phyloP scores from a whole-genome alignment of 2,797 vertebrate species.

The Acanthiza pusilla region DNA sequence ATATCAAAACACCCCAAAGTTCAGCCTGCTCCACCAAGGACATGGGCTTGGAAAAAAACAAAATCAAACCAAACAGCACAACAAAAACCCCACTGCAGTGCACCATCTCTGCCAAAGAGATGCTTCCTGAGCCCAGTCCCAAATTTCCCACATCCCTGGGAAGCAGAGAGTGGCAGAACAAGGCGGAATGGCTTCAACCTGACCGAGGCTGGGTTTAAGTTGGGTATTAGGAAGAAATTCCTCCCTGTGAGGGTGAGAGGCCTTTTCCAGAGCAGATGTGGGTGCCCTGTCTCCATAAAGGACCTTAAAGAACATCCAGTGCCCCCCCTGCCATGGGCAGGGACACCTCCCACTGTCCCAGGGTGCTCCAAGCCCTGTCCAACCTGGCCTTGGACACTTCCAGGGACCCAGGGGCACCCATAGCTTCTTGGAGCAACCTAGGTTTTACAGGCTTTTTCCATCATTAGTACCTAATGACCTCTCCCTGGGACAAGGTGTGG shows the following conservation, averaged over 20 bases:
- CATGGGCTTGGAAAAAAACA: background rate
- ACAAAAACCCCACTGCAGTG: background rate
- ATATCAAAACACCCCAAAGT: slow-evolving; percentile 5
- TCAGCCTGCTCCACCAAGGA: background rate
- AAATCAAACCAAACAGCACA: background rate
- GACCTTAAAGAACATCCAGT: background rate
- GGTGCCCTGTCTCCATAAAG: background rate
- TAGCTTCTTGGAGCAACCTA: background rate
- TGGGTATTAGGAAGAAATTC: background rate
- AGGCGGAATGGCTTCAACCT: background rate
- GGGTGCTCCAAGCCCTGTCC: rapidly evolving
- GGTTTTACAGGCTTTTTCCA: background rate
- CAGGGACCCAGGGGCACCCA: background rate
- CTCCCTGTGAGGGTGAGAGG: background rate
- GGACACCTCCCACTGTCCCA: background rate
- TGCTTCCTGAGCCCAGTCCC: background rate
- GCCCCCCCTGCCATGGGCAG: rapidly evolving
- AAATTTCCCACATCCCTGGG: background rate
- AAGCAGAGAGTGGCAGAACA: background rate
- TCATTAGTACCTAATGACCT: background rate
- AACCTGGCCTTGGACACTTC: background rate
- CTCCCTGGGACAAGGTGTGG: background rate
- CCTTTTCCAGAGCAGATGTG: background rate
- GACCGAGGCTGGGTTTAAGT: background rate
- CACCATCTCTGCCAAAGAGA: background rate